A percentile compares a stretch with the other conserved stretches of the same genome.
Conservation (phyloP, 2,888 invertebrate genomes). For the Drosophila prostipennis region DNA sequence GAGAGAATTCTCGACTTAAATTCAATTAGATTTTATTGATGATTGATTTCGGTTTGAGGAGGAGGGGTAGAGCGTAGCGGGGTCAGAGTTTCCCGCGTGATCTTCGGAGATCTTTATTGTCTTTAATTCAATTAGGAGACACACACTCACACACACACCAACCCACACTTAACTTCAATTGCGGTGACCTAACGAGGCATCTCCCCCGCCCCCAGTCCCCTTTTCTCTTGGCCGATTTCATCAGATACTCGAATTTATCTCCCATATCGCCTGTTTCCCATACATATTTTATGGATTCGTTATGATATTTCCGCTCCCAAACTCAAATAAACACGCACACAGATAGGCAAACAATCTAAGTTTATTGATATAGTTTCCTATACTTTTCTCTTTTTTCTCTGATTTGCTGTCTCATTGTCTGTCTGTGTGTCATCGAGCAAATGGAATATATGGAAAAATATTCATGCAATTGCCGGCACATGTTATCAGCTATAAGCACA, state of each 20-base stretch:
- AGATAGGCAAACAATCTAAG: slow-evolving; percentile 45
- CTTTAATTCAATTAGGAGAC: slow-evolving; percentile 70
- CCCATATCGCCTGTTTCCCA: slow-evolving; percentile 17
- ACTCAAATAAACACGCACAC: slow-evolving; percentile 29
- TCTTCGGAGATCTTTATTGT: slow-evolving; percentile 47
- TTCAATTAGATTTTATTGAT: slow-evolving; percentile 80
- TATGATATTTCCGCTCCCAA: slow-evolving; percentile 61
- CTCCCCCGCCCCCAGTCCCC: not conserved
- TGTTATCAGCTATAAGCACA: slow-evolving; percentile 56
- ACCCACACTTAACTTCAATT: slow-evolving; percentile 52
- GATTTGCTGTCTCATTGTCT: slow-evolving; percentile 15
- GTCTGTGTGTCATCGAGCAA: slow-evolving; percentile 39
- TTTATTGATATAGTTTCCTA: slow-evolving; percentile 39
- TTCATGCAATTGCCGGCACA: slow-evolving; percentile 63
- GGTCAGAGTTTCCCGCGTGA: slow-evolving; percentile 27
- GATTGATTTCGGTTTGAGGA: slow-evolving; percentile 67
- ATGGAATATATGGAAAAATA: slow-evolving; percentile 59
- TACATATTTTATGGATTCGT: slow-evolving; percentile 47
- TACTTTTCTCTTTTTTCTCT: slow-evolving; percentile 1
- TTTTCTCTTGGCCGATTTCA: slow-evolving; percentile 18
- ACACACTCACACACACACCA: slow-evolving; percentile 28
- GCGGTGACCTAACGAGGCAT: slow-evolving; percentile 35
- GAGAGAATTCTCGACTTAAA: slow-evolving; percentile 53
- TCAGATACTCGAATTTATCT: slow-evolving; percentile 24
- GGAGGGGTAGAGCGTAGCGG: not conserved